phyloP scores from a whole-genome alignment of 2,888 invertebrate species.

The Kryphioiulus occultus region DNA sequence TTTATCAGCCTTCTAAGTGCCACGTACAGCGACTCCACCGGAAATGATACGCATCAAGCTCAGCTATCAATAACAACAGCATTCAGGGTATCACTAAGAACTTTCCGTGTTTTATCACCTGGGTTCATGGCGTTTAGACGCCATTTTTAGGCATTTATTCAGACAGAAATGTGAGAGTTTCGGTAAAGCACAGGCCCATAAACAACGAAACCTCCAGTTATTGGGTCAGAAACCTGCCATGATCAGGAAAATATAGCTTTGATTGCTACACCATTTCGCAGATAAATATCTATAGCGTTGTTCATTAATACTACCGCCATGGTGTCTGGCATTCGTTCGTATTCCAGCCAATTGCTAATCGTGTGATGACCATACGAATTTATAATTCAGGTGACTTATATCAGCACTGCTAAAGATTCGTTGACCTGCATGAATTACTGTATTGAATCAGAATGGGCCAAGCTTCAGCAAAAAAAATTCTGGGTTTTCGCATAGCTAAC shows the following conservation, averaged over 20 bases:
- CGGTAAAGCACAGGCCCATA: neutral
- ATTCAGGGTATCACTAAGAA: neutral
- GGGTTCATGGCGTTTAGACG: neutral
- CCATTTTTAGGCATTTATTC: neutral
- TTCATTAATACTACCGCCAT: neutral
- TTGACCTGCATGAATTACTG: no score
- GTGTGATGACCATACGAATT: neutral
- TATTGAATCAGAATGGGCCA: no score
- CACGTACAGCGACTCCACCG: slow-evolving; percentile 40
- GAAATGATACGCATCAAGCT: slow-evolving; percentile 43
- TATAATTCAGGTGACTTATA: neutral
- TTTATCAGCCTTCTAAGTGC: slow-evolving; percentile 37
- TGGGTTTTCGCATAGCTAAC: no score
- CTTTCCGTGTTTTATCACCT: slow-evolving; percentile 29
- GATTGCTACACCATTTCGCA: neutral
- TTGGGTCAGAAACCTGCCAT: neutral
- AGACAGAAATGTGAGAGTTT: slow-evolving; percentile 6
- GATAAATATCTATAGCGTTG: neutral
- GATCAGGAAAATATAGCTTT: neutral
- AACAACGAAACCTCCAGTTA: neutral
- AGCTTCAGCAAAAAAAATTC: no score
- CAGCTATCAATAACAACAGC: slow-evolving; percentile 42
- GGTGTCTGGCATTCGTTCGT: neutral
- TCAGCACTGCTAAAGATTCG: no score
- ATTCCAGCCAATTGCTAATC: neutral